Evolutionary conservation across 2,113 vertebrate species (phyloP), one percentile per base, ranked within the genome.

Genomic region (Agapornis roseicollis): DNA sequence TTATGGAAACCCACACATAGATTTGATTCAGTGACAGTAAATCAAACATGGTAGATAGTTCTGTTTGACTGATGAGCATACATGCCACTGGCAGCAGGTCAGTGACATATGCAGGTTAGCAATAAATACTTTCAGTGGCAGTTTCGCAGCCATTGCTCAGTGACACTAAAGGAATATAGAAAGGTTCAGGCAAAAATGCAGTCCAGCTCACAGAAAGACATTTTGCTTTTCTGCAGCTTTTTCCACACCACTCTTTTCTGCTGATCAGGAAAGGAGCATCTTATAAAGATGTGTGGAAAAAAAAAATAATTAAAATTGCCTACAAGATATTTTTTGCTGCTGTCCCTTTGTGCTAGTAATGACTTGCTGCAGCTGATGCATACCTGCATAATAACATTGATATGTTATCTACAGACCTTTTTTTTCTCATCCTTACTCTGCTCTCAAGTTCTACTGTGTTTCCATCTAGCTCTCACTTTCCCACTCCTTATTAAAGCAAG

Each of bases 51-150:
- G 91, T 97, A 80, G 90, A 80, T 97, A 97, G 91, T 96, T 98
- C 95, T 87, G 31, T 94, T 96, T 98, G 98, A 98, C 94, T 97
- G 97, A 98, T 98, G 97, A 97, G 96, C 95, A 95, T 53, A 97
- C 97, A 97, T 96, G 97, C 93, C 97, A 97, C 87, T 94, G 91
- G 96, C 91, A 96, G 96, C 94, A 96, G 97, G 91, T 95, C 61
- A 65, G 80, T 97, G 97, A 96, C 97, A 98, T 96, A 97, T 82
- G 91, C 91, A 92, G 94, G 85, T 97, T 92, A 82, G 61, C 82
- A 97, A 97, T 98, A 97, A 98, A 97, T 97, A 97, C 63, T n/a
- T 90, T 79, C 93, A n/a, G 87, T 97, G 94, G 85, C 96, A 97
- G 90, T 60, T 96, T 92, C 97, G 95, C 92, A 98, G 93, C 93